Conservation (phyloP, 2,113 vertebrate species). For the Ageneiosus marmoratus region DNA sequence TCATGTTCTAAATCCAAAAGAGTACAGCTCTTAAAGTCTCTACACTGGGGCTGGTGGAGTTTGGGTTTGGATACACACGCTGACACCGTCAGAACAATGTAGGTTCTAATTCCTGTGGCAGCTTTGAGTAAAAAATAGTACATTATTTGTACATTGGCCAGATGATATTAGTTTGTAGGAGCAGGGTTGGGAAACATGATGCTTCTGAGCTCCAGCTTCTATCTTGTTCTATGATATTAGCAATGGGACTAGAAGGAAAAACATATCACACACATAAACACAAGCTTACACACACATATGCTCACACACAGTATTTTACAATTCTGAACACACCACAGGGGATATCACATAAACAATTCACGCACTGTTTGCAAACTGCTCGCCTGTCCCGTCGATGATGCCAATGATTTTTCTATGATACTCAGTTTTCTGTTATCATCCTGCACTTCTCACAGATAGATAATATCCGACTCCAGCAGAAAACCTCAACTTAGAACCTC, state of each 20-base stretch:
- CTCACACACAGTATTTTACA: constrained; percentile 40
- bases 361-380: constrained; percentile 12
- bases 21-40: background rate
- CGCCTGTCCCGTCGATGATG: constrained; percentile 15
- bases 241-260: constrained; percentile 29
- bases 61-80: background rate
- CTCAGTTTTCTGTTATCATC: constrained; percentile 41
- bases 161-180: background rate
- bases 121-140: background rate
- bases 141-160: background rate
- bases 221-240: constrained; percentile 30
- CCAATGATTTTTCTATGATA: constrained; percentile 24
- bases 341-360: constrained; percentile 35
- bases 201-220: constrained; percentile 19
- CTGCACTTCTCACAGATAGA: constrained; percentile 8
- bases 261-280: constrained; percentile 22
- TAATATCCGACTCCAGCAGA: constrained; percentile 32
- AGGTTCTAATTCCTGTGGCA: background rate
- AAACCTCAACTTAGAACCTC: constrained; percentile 49
- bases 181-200: background rate
- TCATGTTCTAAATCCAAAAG: background rate
- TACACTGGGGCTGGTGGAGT: background rate
- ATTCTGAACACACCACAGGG: constrained; percentile 27
- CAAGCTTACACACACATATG: constrained; percentile 20
- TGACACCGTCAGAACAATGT: background rate